A percentile compares a stretch with the other conserved stretches of the same genome.
phyloP scores from a whole-genome alignment of 1,140 invertebrate species.

The Psilanteris sp. region DNA sequence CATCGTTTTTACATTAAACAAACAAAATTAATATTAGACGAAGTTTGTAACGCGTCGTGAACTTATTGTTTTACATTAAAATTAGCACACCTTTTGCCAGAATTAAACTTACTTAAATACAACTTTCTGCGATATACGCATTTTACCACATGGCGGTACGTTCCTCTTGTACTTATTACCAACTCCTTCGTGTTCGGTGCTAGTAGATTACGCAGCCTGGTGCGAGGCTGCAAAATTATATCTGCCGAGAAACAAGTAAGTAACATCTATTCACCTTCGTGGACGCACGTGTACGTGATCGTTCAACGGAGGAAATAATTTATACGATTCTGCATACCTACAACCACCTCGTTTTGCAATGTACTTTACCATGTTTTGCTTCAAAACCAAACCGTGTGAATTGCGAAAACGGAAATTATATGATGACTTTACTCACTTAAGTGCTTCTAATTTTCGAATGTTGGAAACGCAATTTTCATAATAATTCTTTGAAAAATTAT shows the following conservation, averaged over 20 bases:
- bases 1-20: too few relatives aligned
- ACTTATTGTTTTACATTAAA: too few relatives aligned
- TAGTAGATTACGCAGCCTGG: conserved; percentile 45
- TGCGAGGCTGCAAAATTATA: conserved; percentile 57
- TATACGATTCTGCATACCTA: conserved; percentile 35
- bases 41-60: too few relatives aligned
- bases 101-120: too few relatives aligned
- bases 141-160: conserved; percentile 37
- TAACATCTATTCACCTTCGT: conserved; percentile 59
- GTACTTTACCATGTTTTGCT: conserved; percentile 18
- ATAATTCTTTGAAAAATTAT: too few relatives aligned
- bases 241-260: conserved; percentile 61
- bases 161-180: conserved; percentile 44
- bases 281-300: conserved; percentile 60
- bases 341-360: conserved; percentile 9
- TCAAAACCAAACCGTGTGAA: conserved; percentile 23
- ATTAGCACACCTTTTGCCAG: conserved; percentile 26
- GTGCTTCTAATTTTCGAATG: too few relatives aligned
- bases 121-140: conserved; percentile 27
- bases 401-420: conserved; percentile 21
- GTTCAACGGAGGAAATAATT: conserved; percentile 52
- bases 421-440: background rate
- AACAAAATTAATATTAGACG: too few relatives aligned
- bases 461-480: too few relatives aligned
- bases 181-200: conserved; percentile 35